Percentiles rank a stretch among this genome's conserved stretches.
These are phyloP conservation scores for Chaetodon auriga DNA, from an alignment of 2,113 vertebrate genomes.

Conservation along the genomic window DNA sequence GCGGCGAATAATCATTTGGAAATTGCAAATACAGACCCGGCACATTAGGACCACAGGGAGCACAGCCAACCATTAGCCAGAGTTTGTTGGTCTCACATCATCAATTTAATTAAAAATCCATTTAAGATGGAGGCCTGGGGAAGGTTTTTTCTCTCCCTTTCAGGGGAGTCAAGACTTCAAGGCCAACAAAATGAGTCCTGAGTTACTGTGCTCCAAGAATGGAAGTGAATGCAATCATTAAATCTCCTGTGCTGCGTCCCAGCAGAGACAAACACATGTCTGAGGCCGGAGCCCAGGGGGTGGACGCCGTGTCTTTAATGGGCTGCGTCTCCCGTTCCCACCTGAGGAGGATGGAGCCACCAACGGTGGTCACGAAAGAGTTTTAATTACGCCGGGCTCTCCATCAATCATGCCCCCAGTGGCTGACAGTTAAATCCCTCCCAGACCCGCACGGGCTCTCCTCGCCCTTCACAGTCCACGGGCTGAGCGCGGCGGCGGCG, in stretches of 20 bases:
- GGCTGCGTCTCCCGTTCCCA: constrained; percentile 40
- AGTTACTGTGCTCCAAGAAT: constrained; percentile 45
- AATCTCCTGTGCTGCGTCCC: constrained; percentile 36
- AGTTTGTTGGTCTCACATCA: constrained; percentile 80
- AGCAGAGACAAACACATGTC: constrained; percentile 37
- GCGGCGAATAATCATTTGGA: constrained; percentile 74
- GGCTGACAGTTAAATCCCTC: constrained; percentile 78
- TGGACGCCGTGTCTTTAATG: constrained; percentile 40
- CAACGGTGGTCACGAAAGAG: constrained; percentile 31
- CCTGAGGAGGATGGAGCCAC: constrained; percentile 50
- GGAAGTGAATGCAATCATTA: constrained; percentile 54
- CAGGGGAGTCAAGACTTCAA: constrained; percentile 59
- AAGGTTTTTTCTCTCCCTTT: constrained; percentile 49
- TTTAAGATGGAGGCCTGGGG: constrained; percentile 73
- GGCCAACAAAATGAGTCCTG: constrained; percentile 55
- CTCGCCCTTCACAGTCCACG: constrained; percentile 78
- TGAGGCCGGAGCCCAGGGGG: constrained; percentile 32
- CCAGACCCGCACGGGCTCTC: constrained; percentile 48
- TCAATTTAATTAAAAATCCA: constrained; percentile 82
- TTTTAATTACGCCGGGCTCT: constrained; percentile 71
- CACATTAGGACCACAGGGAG: constrained; percentile 76
- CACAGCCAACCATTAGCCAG: constrained; percentile 70
- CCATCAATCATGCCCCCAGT: constrained; percentile 65
- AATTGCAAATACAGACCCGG: constrained; percentile 68
- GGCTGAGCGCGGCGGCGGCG: constrained; percentile 50